phyloP scores from a whole-genome alignment of 64 coral and sea anemone species.

The Pocillopora damicornis region DNA sequence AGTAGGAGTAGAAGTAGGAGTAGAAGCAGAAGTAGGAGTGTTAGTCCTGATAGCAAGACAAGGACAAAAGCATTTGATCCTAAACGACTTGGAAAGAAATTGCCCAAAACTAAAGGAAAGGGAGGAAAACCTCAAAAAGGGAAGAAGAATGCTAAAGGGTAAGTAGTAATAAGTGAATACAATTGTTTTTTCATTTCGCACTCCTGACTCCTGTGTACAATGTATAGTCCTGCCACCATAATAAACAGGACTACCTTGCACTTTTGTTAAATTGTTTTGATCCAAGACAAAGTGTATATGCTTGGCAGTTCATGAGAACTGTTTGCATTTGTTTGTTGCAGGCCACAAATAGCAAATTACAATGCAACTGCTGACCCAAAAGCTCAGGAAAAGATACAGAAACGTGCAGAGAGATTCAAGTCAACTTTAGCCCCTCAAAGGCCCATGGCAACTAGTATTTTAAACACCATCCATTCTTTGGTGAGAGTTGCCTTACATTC shows the following conservation, averaged over 20 bases:
- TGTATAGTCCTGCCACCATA: too few relatives aligned
- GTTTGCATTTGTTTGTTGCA: background rate
- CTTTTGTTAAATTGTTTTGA: too few relatives aligned
- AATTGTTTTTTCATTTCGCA: too few relatives aligned
- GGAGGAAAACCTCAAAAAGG: conserved; percentile 21
- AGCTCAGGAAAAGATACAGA: conserved; percentile 70
- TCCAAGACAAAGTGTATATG: too few relatives aligned
- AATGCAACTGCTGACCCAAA: conserved; percentile 75
- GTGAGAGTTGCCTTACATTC: conserved; percentile 54
- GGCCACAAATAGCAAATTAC: conserved; percentile 15
- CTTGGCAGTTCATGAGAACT: too few relatives aligned
- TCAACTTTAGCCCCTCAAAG: conserved; percentile 35
- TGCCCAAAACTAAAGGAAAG: conserved; percentile 34
- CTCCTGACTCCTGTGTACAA: too few relatives aligned
- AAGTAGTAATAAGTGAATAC: background rate
- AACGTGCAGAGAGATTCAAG: conserved; percentile 90
- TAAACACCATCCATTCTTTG: conserved; percentile 70
- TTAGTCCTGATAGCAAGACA: conserved; percentile 47
- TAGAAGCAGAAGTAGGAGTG: conserved; percentile 41
- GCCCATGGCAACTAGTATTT: conserved; percentile 70
- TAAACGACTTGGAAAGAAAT: conserved; percentile 41
- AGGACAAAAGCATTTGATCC: conserved; percentile 27
- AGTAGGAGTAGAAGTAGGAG: conserved; percentile 51
- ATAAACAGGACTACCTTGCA: too few relatives aligned
- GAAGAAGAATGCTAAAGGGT: conserved; percentile 37